A percentile compares a stretch with the other conserved stretches of the same genome.
Conservation (phyloP, 92 coral and sea anemone species). For the Diadumene lineata region DNA sequence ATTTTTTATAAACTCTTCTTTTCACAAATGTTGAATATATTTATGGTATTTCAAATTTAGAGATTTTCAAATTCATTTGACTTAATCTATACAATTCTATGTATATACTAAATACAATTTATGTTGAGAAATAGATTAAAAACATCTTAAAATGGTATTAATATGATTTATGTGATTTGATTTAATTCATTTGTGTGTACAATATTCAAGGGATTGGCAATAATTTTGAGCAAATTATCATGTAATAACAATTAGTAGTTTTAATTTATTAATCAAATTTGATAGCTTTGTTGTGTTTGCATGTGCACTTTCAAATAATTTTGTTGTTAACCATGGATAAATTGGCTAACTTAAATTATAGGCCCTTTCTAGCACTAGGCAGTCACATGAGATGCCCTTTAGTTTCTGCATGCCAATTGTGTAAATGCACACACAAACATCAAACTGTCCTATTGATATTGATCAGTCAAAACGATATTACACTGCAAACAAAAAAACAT, state of each 20-base stretch:
- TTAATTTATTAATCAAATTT: no score
- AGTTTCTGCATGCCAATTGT: no score
- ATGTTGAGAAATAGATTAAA: neutral
- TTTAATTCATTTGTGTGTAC: conserved; percentile 2
- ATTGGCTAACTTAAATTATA: no score
- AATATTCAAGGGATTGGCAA: neutral
- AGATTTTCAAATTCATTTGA: neutral
- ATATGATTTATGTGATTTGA: neutral
- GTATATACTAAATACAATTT: neutral
- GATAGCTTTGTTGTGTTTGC: no score
- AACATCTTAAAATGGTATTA: neutral
- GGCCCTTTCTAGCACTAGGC: no score
- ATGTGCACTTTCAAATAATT: no score
- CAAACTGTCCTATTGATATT: no score
- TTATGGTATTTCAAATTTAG: neutral
- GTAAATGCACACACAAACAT: no score
- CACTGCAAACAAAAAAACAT: no score
- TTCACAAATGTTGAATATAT: neutral
- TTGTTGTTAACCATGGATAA: no score
- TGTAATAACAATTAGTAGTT: neutral
- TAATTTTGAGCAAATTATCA: neutral
- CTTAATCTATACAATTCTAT: neutral
- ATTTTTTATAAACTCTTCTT: neutral
- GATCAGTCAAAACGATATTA: no score
- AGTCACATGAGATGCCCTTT: no score